Evolutionary conservation across 2,797 vertebrate species (phyloP), one percentile per base, ranked within the genome.

Genomic region (Hylomyscus alleni): DNA sequence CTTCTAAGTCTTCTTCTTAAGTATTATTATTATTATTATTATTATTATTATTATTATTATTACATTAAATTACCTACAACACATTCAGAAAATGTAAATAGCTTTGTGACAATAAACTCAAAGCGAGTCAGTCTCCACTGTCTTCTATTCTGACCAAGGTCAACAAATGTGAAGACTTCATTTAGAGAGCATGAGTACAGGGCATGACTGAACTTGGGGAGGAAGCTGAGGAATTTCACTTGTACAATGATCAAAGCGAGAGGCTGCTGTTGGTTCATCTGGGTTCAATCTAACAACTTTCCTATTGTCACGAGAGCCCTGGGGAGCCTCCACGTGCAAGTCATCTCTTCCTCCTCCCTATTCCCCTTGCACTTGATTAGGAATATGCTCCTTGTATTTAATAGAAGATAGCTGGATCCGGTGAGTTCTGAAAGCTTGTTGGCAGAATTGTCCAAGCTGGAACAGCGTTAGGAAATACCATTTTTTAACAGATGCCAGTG

Each of bases 201-300:
- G 90, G 67, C 31, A 60, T 76, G 69, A 54, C 40, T 86, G 67
- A 85, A 69, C 56, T 91, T 58, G 37, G 58, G 84, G 69, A 89
- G 82, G 60, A 95, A 82, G 82, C 62, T n/a, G 78, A 94, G n/a
- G 89, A 92, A 93, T 90, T 94, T 92, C 76, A 75, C 91, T 95
- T 94, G 75, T 73, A 19, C 67, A 29, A n/a, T 15, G 84, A 96
- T 95, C 90, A 96, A 93, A 96, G 93, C 24, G 73, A 95, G 76
- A 80, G 31, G 87, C 93, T 72, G 80, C 76, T 92, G 76, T 37
- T 58, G 56, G 92, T 67, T 91, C 90, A 95, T 52, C 95, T 94
- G 90, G 87, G 75, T 56, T 90, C 93, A 82, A 85, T 96, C 87
- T 94, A 90, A 67, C 67, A 56, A 92, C 85, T 90, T 92, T 31